These are phyloP conservation scores for Xestoiulus laeticollis DNA, from an alignment of 2,888 invertebrate species.

Conservation along the genomic window DNA sequence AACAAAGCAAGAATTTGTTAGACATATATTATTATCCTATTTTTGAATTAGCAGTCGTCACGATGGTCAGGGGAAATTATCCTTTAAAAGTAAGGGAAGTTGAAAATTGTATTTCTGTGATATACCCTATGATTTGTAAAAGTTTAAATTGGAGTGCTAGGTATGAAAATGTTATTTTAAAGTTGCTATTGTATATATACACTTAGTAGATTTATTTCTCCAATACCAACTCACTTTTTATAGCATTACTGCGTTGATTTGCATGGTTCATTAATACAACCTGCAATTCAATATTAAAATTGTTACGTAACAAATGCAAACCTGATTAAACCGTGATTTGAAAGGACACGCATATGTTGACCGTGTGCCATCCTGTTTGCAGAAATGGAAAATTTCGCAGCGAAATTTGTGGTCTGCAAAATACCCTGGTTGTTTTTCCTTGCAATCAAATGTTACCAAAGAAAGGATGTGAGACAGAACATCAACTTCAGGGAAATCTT, in stretches of 20 bases:
- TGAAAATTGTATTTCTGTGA: too few relatives aligned
- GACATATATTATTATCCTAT: too few relatives aligned
- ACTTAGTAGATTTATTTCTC: too few relatives aligned
- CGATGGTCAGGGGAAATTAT: too few relatives aligned
- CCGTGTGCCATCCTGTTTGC: constrained; percentile 36
- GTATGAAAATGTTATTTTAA: too few relatives aligned
- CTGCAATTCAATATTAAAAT: background rate
- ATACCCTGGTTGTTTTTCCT: constrained; percentile 24
- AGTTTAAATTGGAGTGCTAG: too few relatives aligned
- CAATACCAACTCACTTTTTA: too few relatives aligned
- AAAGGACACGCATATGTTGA: constrained; percentile 45
- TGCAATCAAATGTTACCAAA: constrained; percentile 30
- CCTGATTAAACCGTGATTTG: constrained; percentile 43
- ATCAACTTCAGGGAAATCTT: constrained; percentile 5
- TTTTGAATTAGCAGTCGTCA: too few relatives aligned
- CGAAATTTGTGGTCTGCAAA: constrained; percentile 30
- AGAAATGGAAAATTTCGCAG: constrained; percentile 47
- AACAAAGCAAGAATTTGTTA: too few relatives aligned
- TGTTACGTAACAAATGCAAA: background rate
- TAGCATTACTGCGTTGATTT: background rate
- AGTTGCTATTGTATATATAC: too few relatives aligned
- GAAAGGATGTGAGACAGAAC: constrained; percentile 13
- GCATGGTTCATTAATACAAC: background rate
- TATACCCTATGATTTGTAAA: too few relatives aligned
- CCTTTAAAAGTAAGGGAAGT: too few relatives aligned